Base-by-base conservation (phyloP, 2,113 vertebrate genomes). In the Epinephelus moara region DNA sequence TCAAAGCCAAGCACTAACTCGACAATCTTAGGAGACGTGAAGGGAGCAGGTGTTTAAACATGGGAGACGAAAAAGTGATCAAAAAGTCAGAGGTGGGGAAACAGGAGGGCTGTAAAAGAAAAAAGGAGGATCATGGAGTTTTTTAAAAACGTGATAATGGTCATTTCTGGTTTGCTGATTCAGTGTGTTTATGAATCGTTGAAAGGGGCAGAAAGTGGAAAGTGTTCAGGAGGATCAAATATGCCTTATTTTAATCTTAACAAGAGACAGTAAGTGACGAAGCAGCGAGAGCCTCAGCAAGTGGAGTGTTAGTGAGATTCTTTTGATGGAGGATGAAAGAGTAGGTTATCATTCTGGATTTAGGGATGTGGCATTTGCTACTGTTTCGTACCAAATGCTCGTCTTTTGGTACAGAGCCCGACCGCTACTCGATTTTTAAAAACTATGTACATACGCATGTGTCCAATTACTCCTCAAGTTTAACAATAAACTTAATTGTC, bases 131-230 rank as follows among this genome's bases (percentile, higher is more conserved):
- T 79, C 60, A 61, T 33, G 45, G 67, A 73, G 27, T 59, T 69
- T 75, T 56, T 30, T 56, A 30, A 56, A 56, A 68, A 75, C 2
- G 8, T 78, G 64, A 30, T 75, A 81, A 83, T 40, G 84, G 85
- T 90, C 14, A 27, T 91, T 89, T 89, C 50, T 85, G 78, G 87
- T 90, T 91, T 85, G 85, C 80, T 87, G 90, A 91, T 78, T 75
- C 76, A 73, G 74, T 82, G 83, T 89, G 89, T 86, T 77, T 72
- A 75, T 13, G 93, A 84, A 87, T 86, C 75, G 89, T 92, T 78
- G 83, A 76, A 85, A 84, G 78, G 83, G 90, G 91, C 55, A 74
- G 30, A 30, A 30, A 70, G 70, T 73, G 89, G 89, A 84, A 93
- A 80, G 88, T 88, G 88, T 81, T 78, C 60, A 80, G 63, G 76